phyloP scores from a whole-genome alignment of 1,140 invertebrate species.

The Bathynomus jamesi region DNA sequence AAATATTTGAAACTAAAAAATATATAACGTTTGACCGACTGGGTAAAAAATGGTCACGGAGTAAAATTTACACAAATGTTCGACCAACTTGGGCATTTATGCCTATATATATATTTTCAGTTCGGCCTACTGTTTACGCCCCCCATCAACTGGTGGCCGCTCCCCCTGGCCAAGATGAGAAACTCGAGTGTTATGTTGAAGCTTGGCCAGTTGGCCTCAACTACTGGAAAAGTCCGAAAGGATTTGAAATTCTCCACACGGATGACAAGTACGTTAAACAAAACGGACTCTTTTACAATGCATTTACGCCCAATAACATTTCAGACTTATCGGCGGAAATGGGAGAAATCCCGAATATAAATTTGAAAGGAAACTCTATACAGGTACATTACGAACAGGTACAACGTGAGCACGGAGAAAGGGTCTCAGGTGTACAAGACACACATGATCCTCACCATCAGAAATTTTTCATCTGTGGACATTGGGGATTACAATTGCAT shows the following conservation, averaged over 20 bases:
- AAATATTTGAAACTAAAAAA: too few species aligned
- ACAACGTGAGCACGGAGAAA: constrained; percentile 32
- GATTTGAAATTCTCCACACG: constrained; percentile 59
- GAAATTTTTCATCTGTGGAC: constrained; percentile 65
- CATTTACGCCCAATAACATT: too few species aligned
- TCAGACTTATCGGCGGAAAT: too few species aligned
- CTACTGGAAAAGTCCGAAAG: constrained; percentile 33
- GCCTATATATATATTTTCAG: too few species aligned
- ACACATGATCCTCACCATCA: constrained; percentile 73
- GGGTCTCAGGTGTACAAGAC: constrained; percentile 57
- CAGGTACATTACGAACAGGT: constrained; percentile 10
- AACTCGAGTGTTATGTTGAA: constrained; percentile 79
- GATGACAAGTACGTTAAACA: constrained; percentile 32
- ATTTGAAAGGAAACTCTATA: constrained; percentile 40
- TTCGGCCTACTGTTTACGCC: constrained; percentile 77
- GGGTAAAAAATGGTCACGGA: too few species aligned
- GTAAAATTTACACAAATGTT: too few species aligned
- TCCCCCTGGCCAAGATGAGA: constrained; percentile 71
- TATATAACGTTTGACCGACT: too few species aligned
- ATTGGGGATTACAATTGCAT: constrained; percentile 85
- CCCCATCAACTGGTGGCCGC: constrained; percentile 80
- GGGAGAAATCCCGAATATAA: constrained; percentile 55
- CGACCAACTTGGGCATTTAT: too few species aligned
- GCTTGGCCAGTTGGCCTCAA: constrained; percentile 80
- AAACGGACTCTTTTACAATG: too few species aligned